These are phyloP conservation scores for Drosophila hawaiiensis DNA, from an alignment of 2,888 invertebrate genomes.

Conservation along the genomic window DNA sequence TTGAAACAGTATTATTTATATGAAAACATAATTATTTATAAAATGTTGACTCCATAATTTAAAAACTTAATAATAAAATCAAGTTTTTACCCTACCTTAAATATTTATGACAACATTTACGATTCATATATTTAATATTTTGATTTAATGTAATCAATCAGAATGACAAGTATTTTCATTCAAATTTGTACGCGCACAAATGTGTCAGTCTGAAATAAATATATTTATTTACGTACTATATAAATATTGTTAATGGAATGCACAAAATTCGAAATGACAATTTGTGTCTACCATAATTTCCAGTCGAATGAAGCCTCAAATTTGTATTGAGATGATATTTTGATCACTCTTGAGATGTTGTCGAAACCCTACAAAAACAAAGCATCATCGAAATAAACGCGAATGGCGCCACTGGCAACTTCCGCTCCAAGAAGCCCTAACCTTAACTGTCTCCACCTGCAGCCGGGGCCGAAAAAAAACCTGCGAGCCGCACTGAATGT, in stretches of 20 bases:
- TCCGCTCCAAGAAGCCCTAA: slow-evolving; percentile 54
- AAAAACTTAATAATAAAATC: not conserved
- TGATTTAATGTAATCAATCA: not conserved
- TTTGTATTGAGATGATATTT: slow-evolving; percentile 16
- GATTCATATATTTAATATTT: not conserved
- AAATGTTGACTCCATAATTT: not conserved
- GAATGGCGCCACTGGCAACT: slow-evolving; percentile 55
- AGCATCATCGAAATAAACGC: slow-evolving; percentile 34
- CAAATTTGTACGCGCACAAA: not conserved
- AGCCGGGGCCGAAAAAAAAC: slow-evolving; percentile 15
- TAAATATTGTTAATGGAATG: not conserved
- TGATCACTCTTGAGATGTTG: slow-evolving; percentile 27
- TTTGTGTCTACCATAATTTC: slow-evolving; percentile 6
- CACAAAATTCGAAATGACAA: slow-evolving; percentile 11
- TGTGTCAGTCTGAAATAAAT: not conserved
- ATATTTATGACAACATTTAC: not conserved
- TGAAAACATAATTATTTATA: too few species aligned
- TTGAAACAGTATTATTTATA: not conserved
- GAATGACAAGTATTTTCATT: not conserved
- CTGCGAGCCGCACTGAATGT: slow-evolving; percentile 5
- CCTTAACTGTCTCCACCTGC: slow-evolving; percentile 51
- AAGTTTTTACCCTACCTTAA: not conserved
- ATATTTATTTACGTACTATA: not conserved
- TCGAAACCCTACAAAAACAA: slow-evolving; percentile 36
- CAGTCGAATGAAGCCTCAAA: slow-evolving; percentile 20